Percentiles rank a stretch among this genome's conserved stretches.
phyloP scores from a whole-genome alignment of 2,888 invertebrate species.

The Caenorhabditis imperialis region DNA sequence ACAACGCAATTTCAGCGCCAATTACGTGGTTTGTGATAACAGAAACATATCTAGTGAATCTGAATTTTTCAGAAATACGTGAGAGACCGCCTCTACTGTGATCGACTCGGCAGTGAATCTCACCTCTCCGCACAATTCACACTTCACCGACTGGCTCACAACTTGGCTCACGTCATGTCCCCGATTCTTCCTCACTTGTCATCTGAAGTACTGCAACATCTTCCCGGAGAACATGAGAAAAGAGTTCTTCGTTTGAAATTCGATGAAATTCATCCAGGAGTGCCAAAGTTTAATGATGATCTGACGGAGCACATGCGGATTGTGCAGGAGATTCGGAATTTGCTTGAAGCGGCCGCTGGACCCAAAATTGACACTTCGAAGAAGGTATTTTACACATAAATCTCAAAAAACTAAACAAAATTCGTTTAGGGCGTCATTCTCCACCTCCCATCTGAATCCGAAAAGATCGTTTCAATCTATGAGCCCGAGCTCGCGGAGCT shows the following conservation, averaged over 20 bases:
- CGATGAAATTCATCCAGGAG: conserved; percentile 15
- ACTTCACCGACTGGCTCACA: conserved; percentile 35
- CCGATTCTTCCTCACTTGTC: conserved; percentile 75
- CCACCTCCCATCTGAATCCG: neutral
- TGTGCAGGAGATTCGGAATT: conserved; percentile 39
- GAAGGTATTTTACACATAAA: conserved; percentile 28
- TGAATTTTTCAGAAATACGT: conserved; percentile 67
- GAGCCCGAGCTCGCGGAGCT: conserved; percentile 28
- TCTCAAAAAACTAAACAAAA: neutral
- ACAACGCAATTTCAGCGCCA: conserved; percentile 54
- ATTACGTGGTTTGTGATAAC: conserved; percentile 58
- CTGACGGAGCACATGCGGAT: conserved; percentile 40
- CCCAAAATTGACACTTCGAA: conserved; percentile 58
- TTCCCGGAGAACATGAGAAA: conserved; percentile 55
- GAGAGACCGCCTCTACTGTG: conserved; percentile 75
- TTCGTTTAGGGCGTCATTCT: conserved; percentile 15
- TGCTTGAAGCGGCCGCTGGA: conserved; percentile 53
- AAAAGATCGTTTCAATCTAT: conserved; percentile 1
- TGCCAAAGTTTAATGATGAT: neutral
- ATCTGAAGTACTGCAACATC: conserved; percentile 68
- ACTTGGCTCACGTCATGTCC: conserved; percentile 65
- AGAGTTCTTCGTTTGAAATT: conserved; percentile 24
- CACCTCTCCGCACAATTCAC: conserved; percentile 74
- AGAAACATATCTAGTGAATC: too few relatives aligned
- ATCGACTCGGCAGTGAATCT: conserved; percentile 52